Conservation (phyloP, 2,113 vertebrate genomes). For the Cynoglossus semilaevis region DNA sequence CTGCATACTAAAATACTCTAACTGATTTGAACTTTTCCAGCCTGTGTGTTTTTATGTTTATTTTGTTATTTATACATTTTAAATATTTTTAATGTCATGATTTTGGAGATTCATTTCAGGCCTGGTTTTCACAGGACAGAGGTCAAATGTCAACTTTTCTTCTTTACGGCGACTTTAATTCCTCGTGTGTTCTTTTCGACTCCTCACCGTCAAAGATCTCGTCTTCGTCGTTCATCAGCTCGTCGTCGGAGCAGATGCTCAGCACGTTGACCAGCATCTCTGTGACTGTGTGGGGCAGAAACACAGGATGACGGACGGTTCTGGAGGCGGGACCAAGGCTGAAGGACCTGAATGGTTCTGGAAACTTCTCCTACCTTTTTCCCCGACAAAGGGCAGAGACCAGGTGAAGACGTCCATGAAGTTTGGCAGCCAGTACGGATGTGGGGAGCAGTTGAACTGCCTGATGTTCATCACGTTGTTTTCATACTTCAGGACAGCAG, state of each 20-base stretch:
- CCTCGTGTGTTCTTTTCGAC: no score
- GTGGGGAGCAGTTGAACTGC: conserved; percentile 84
- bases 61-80: no score
- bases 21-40: no score
- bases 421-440: conserved; percentile 84
- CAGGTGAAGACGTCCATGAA: conserved; percentile 87
- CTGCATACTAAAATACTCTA: no score
- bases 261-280: conserved; percentile 84
- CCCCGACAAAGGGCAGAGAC: conserved; percentile 84
- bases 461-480: conserved; percentile 87
- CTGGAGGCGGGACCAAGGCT: no score
- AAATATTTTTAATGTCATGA: no score
- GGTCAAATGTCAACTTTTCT: no score
- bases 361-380: conserved; percentile 70
- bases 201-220: conserved; percentile 80
- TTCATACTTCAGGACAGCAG: conserved; percentile 83
- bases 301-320: background rate
- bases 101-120: no score
- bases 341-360: no score
- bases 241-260: conserved; percentile 83
- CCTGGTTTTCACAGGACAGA: no score
- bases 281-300: conserved; percentile 72
- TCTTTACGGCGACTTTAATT: no score
- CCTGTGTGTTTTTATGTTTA: no score
- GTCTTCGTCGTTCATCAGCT: conserved; percentile 81